Evolutionary conservation across 2,113 vertebrate species (phyloP).

Genomic region (Todiramphus chloris): DNA sequence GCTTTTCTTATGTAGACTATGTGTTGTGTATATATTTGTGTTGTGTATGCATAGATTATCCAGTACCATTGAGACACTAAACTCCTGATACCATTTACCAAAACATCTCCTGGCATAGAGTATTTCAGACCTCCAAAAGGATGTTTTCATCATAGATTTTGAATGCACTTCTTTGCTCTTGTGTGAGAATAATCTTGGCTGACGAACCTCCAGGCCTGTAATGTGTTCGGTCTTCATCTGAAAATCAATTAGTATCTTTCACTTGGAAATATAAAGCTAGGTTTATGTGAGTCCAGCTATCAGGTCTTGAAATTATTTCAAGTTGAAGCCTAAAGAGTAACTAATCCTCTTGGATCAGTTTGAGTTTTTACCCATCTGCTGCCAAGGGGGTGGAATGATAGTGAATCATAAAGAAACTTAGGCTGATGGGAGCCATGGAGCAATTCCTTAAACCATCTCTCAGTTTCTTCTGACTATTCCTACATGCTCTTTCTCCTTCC

Average conservation of each 20-base stretch:
- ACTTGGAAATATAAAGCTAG: neutral
- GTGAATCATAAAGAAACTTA: neutral
- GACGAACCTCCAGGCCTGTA: neutral
- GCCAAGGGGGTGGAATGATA: neutral
- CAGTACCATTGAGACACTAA: neutral
- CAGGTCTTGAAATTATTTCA: neutral
- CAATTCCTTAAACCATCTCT: neutral
- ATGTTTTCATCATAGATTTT: fast-evolving
- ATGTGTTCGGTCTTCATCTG: neutral
- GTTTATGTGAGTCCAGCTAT: neutral
- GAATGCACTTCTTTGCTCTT: neutral
- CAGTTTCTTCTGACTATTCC: neutral
- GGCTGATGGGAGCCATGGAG: neutral
- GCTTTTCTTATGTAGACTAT: neutral
- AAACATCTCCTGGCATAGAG: neutral
- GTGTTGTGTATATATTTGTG: neutral
- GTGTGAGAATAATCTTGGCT: neutral
- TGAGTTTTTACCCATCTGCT: slow-evolving; percentile 3
- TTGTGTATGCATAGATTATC: neutral
- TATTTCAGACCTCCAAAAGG: neutral
- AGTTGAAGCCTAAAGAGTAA: neutral
- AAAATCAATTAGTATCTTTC: neutral
- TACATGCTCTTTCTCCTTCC: neutral
- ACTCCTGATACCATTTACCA: neutral
- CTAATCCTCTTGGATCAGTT: neutral